A percentile compares a stretch with the other conserved stretches of the same genome.
phyloP scores from a whole-genome alignment of 2,113 vertebrate genomes.

The Oncorhynchus tshawytscha region DNA sequence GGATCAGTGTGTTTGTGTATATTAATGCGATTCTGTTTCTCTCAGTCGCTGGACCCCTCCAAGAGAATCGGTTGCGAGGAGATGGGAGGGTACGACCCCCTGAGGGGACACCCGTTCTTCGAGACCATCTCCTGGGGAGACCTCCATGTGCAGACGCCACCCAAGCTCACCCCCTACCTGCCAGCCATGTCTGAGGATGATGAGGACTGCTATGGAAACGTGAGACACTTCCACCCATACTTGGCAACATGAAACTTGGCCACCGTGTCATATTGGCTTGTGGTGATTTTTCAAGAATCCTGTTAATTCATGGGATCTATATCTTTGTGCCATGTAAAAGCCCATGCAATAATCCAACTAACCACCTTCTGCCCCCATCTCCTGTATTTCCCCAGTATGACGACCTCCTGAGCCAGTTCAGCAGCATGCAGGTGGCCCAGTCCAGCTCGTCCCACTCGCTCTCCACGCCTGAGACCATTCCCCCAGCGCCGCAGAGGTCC shows the following conservation, averaged over 20 bases:
- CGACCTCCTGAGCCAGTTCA: slow-evolving; percentile 98
- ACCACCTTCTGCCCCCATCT: background rate
- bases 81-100: slow-evolving; percentile 88
- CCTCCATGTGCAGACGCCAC: slow-evolving; percentile 89
- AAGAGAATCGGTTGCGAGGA: slow-evolving; percentile 96
- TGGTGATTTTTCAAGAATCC: background rate
- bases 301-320: background rate
- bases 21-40: slow-evolving; percentile 1
- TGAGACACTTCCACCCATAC: slow-evolving; percentile 60
- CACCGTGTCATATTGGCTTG: background rate
- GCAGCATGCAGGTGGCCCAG: slow-evolving; percentile 94
- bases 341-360: too few relatives aligned
- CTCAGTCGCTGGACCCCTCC: slow-evolving; percentile 89
- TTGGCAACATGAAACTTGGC: background rate
- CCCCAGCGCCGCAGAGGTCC: slow-evolving; percentile 70
- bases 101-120: slow-evolving; percentile 92
- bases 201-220: slow-evolving; percentile 98
- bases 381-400: slow-evolving; percentile 80
- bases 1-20: background rate
- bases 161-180: slow-evolving; percentile 94
- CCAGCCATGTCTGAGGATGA: slow-evolving; percentile 99
- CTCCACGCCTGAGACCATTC: slow-evolving; percentile 73
- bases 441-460: slow-evolving; percentile 85
- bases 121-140: slow-evolving; percentile 90
- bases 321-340: background rate